Conservation (phyloP, 2,888 invertebrate species). For the Marasmarcha lunaedactyla region DNA sequence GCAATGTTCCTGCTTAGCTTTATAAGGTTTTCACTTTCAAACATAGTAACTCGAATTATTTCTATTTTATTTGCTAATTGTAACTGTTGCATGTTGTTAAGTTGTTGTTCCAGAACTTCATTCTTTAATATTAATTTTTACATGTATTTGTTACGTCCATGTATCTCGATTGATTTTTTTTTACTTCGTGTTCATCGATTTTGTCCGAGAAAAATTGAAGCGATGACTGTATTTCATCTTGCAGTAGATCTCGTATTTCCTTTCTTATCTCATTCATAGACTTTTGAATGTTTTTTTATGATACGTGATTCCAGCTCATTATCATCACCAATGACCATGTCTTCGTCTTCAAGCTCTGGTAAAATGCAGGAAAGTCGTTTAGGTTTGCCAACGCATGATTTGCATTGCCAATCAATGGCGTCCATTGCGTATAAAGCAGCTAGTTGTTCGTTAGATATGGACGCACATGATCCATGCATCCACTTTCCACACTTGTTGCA, state of each 20-base stretch:
- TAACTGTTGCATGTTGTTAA: background rate
- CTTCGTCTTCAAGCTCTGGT: conserved; percentile 1
- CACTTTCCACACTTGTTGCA: conserved; percentile 2
- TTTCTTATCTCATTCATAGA: background rate
- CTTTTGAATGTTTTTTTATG: too few relatives aligned
- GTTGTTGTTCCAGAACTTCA: background rate
- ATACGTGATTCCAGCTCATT: too few relatives aligned
- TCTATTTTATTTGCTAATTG: background rate
- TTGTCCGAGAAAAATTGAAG: background rate
- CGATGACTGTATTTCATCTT: background rate
- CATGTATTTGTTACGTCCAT: background rate
- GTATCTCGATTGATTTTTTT: background rate
- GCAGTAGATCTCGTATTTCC: background rate
- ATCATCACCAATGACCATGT: background rate
- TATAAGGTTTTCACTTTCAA: background rate
- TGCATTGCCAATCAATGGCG: conserved; percentile 6
- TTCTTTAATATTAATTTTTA: background rate
- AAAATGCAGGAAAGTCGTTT: conserved; percentile 2
- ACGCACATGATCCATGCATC: conserved; percentile 3
- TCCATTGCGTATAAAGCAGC: conserved; percentile 1
- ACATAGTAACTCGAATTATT: background rate
- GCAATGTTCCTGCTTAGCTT: too few relatives aligned
- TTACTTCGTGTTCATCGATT: background rate
- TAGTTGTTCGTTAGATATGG: conserved; percentile 3
- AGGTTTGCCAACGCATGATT: conserved; percentile 2